phyloP scores from a whole-genome alignment of 2,113 vertebrate genomes.

The Alligator mississippiensis region DNA sequence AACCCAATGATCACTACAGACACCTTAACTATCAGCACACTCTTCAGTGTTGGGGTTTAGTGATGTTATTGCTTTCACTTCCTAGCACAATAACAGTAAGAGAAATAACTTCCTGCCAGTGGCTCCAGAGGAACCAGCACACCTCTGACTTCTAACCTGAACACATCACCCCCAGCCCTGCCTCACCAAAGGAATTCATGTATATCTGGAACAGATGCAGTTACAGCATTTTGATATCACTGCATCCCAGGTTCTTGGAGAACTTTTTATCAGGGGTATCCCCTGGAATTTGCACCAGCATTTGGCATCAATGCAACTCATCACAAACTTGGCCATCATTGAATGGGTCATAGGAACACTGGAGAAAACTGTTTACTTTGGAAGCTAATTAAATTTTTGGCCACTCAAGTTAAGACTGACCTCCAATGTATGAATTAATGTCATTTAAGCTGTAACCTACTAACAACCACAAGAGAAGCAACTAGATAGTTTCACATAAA shows the following conservation, averaged over 20 bases:
- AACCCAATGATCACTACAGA: too few relatives aligned
- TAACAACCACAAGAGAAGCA: background rate
- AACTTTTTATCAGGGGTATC: background rate
- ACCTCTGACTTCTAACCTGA: background rate
- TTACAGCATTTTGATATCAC: background rate
- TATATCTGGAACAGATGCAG: rapidly evolving
- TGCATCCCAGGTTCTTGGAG: background rate
- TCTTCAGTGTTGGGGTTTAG: too few relatives aligned
- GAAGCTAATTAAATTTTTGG: slow-evolving; percentile 12
- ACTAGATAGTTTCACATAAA: background rate
- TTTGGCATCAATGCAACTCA: background rate
- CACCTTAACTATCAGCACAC: too few relatives aligned
- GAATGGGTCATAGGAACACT: background rate
- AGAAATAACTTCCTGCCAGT: too few relatives aligned
- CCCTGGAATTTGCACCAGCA: background rate
- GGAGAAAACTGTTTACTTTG: background rate
- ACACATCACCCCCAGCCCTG: background rate
- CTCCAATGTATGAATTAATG: background rate
- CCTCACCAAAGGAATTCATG: rapidly evolving
- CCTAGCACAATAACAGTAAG: too few relatives aligned
- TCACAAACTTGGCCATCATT: background rate
- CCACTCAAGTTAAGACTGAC: background rate
- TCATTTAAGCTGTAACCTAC: background rate
- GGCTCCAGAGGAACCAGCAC: too few relatives aligned
- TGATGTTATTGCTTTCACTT: too few relatives aligned